Evolutionary conservation across 2,113 vertebrate genomes (phyloP), one percentile per base, ranked within the genome.

Genomic region (Forbesichthys agassizii): DNA sequence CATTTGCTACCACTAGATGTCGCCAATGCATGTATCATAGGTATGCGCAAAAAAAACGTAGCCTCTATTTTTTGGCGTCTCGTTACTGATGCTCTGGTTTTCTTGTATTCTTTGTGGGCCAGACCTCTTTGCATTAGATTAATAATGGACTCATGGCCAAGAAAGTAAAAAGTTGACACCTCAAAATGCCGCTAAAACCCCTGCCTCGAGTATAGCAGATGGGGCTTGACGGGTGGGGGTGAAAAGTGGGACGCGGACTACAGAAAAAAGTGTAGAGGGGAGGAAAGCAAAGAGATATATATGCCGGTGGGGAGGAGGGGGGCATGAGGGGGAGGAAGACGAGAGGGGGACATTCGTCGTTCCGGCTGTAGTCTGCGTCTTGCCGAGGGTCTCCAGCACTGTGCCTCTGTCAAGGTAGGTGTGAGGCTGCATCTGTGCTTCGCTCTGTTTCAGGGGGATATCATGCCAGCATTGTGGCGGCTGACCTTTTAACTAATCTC

Each of bases 381-480:
- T 54, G 70, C 72, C 42, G 66, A 80, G 78, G 84, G 77, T 83
- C 86, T 88, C 81, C 83, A 89, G 80, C 81, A 86, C 88, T 86
- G 88, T 67, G 51, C 81, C 82, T 75, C 85, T 80, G 86, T 88
- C 75, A 88, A 90, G 92, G 92, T 93, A 90, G 74, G 92, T 86
- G 84, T 70, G 63, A 79, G 83, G 76, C 71, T 76, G 79, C 70
- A 71, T 66, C 62, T 49, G 1, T 18, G 59, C 52, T 27, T 68
- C 56, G 62, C 69, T 73, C 36, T 64, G 1, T 66, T 12, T 49
- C 53, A 64, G 10, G 53, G 58, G 42, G 60, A 33, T 48, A 1
- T 55, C 36, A 47, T 42, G 51, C 16, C 9, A 48, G 64, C 65
- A 63, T 58, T 58, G 49, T n/a, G 42, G 61, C 1, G 7, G 52